Conservation (phyloP, 2,888 invertebrate species). For the Drosophila glabriapex region DNA sequence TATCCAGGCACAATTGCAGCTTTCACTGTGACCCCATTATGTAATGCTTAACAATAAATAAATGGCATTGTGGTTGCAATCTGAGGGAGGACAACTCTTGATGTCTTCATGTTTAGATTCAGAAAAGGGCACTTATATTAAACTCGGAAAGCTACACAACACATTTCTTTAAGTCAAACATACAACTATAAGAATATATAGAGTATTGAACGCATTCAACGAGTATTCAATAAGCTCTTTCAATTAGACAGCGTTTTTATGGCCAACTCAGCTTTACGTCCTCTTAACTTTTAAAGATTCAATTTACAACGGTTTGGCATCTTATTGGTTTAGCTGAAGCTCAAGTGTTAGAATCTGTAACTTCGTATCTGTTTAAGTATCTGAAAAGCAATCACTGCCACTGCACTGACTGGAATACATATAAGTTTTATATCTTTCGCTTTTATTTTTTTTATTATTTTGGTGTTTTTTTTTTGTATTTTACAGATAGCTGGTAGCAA, state of each 20-base stretch:
- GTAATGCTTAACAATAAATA: conserved; percentile 1
- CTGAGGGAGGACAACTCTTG: background rate
- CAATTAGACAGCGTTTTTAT: background rate
- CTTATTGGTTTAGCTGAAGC: conserved; percentile 26
- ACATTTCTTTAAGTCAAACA: background rate
- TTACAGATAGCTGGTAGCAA: conserved; percentile 35
- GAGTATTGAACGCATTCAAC: background rate
- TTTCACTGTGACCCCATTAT: conserved; percentile 13
- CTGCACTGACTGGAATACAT: conserved; percentile 24
- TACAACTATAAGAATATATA: background rate
- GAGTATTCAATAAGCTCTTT: background rate
- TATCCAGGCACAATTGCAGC: conserved; percentile 5
- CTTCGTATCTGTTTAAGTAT: conserved; percentile 31
- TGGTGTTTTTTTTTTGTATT: background rate
- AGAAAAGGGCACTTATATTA: too few relatives aligned
- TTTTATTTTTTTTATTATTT: background rate
- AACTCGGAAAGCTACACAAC: background rate
- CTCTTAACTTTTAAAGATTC: conserved; percentile 3
- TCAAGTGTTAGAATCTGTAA: conserved; percentile 18
- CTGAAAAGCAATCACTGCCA: conserved; percentile 39
- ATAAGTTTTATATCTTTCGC: conserved; percentile 1
- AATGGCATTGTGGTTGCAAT: background rate
- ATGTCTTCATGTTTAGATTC: background rate
- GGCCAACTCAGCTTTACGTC: background rate
- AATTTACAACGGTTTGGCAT: conserved; percentile 7